Base-by-base conservation (phyloP, 2,113 vertebrate genomes). In the Pterocles gutturalis region DNA sequence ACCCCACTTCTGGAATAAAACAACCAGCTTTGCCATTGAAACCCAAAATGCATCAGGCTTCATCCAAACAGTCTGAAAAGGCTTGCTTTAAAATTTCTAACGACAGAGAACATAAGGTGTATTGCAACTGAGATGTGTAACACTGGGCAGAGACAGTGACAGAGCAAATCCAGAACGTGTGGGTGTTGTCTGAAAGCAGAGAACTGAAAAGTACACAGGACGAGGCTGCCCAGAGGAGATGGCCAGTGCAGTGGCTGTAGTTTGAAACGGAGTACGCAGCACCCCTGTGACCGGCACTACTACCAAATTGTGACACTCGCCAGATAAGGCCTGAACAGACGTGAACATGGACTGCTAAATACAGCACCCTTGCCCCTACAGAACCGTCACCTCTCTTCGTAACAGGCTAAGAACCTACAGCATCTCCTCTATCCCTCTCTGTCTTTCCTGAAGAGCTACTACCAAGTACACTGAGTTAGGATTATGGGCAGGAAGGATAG, bases 231-330 rank as follows among this genome's bases (percentile, higher is more conserved):
- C 64, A 51, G 51, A 53, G 24, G 38, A 69, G 46, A 20, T 9
- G 64, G 31, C 31, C 26, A 45, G 22, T 11, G 53, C 70, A 46
- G 43, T 4, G 53, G 70, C 43, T 85, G 53, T 13, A 48, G 66
- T 10, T 4, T 54, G 65, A n/a, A 89, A 53, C 4, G 0, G 3
- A 73, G 60, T 13, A 43, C 1, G 3, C 51, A 55, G 78, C 51
- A 36, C 4, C 48, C 31, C 31, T 48, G 1, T 0, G 4, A 91
- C 38, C 1, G 1, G 57, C 80, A n/a, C 29, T 15, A 43, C 48
- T 49, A 46, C 34, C 69, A 62, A 64, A 87, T 2, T 0, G 0
- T 16, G 45, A 69, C 8, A 1, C 45, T 70, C 0, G 0, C 33
- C 45, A 26, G 4, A 2, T 22, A 51, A 76, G 31, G 46, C 46